These are phyloP conservation scores for Notodonta dromedarius DNA, from an alignment of 2,888 invertebrate species.

Conservation along the genomic window DNA sequence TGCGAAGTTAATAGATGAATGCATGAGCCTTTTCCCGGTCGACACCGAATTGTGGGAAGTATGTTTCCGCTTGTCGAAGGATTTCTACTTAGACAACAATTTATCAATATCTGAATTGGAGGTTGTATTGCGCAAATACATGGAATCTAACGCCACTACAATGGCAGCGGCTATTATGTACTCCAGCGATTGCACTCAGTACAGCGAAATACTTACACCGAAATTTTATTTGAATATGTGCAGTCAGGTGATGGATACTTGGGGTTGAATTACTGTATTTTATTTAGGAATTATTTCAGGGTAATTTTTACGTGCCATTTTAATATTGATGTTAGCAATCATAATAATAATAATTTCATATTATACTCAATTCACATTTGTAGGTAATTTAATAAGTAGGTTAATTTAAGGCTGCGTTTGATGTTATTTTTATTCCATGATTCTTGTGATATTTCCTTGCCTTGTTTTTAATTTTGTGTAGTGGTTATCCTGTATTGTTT, in stretches of 20 bases:
- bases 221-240: constrained; percentile 79
- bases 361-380: not conserved
- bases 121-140: constrained; percentile 80
- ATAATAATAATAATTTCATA: not conserved
- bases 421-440: not conserved
- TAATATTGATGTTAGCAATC: not conserved
- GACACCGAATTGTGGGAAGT: constrained; percentile 70
- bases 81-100: constrained; percentile 70
- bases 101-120: constrained; percentile 80
- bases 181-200: constrained; percentile 74
- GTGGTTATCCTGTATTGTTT: not conserved
- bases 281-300: not conserved
- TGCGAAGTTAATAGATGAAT: constrained; percentile 69
- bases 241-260: constrained; percentile 75
- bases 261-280: constrained; percentile 50
- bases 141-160: constrained; percentile 74
- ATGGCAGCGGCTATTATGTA: constrained; percentile 79
- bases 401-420: not conserved
- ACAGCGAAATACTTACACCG: constrained; percentile 73
- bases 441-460: not conserved
- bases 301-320: not conserved
- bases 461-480: not conserved
- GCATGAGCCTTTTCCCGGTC: constrained; percentile 70
- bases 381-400: not conserved
- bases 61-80: constrained; percentile 69